phyloP scores from a whole-genome alignment of 92 coral and sea anemone species.

The Porites evermanni region DNA sequence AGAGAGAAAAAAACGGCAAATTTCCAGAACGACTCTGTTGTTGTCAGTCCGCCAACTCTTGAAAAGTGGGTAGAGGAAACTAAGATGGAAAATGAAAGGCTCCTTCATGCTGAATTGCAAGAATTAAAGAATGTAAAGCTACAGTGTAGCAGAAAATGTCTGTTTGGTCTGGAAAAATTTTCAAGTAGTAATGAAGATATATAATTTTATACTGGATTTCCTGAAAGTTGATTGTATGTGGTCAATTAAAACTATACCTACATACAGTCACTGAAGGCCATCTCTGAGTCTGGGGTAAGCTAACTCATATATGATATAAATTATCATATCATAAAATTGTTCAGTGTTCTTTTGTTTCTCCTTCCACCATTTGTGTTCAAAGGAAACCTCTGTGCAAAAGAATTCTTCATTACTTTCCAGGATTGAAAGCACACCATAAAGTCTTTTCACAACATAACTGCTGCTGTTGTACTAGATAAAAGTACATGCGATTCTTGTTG shows the following conservation, averaged over 20 bases:
- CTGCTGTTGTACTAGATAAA: constrained; percentile 65
- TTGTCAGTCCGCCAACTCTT: too few species aligned
- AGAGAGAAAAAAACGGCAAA: constrained; percentile 44
- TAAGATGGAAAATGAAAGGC: too few species aligned
- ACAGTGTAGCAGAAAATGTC: constrained; percentile 15
- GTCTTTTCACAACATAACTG: constrained; percentile 60
- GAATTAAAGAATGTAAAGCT: too few species aligned
- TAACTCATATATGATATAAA: constrained; percentile 66
- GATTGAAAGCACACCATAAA: constrained; percentile 69
- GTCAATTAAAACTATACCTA: neutral
- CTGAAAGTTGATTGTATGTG: constrained; percentile 25
- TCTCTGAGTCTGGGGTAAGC: constrained; percentile 66
- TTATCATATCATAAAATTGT: too few species aligned
- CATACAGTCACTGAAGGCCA: constrained; percentile 22
- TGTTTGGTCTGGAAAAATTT: constrained; percentile 65
- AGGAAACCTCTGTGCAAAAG: neutral
- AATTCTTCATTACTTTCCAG: constrained; percentile 66
- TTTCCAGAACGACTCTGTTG: neutral
- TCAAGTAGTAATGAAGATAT: constrained; percentile 64
- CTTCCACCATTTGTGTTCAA: constrained; percentile 48
- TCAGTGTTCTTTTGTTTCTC: too few species aligned
- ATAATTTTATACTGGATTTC: constrained; percentile 77
- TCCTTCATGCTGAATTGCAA: too few species aligned
- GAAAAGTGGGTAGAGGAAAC: too few species aligned
- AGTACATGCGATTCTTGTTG: constrained; percentile 51